Evolutionary conservation across 2,797 vertebrate species (phyloP), one percentile per base, ranked within the genome.

Genomic region (Selene dorsalis): DNA sequence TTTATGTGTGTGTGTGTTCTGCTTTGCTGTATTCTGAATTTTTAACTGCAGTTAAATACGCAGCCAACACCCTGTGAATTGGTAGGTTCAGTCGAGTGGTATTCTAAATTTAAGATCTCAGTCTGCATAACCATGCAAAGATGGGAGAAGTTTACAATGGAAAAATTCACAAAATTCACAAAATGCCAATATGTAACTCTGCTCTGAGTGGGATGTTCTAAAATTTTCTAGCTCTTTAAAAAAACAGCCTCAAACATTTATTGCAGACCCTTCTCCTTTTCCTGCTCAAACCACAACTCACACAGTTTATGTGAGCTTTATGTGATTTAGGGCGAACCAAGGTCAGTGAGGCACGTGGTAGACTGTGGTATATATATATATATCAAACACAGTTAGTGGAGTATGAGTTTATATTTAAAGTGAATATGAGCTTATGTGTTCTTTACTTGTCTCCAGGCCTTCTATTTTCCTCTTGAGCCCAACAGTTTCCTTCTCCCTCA

Each of bases 381-480:
- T 3, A 3, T 32, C 2, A 47, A 61, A 45, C 39, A 58, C 7
- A 45, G 9, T 39, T 24, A 60, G 6, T 45, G 6, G 16, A 24
- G 18, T 13, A 22, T 57, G 22, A 10, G 0, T 59, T 8, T 0
- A 72, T 0, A 72, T 6, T 38, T 58, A 41, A 35, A 57, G 18
- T 2, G 77, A 64, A 64, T 53, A 53, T 24, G 9, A 60, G 41
- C 0, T 4, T 53, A 50, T 61, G 32, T 16, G 4, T 39, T 57
- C 0, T 73, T 94, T 95, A 99, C 98, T 97, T 95, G 96, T 95
- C 75, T 97, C 96, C 72, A 94, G 72, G 75, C 94, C 94, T 48
- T 98, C 97, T 41, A 94, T 94, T 91, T 97, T 99, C 88, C 97
- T 96, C 91, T 99, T 99, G 11, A 95, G 92, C 41, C 94, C 95